Evolutionary conservation across 1,140 invertebrate species (phyloP).

Genomic region (Zelostemma sp.): DNA sequence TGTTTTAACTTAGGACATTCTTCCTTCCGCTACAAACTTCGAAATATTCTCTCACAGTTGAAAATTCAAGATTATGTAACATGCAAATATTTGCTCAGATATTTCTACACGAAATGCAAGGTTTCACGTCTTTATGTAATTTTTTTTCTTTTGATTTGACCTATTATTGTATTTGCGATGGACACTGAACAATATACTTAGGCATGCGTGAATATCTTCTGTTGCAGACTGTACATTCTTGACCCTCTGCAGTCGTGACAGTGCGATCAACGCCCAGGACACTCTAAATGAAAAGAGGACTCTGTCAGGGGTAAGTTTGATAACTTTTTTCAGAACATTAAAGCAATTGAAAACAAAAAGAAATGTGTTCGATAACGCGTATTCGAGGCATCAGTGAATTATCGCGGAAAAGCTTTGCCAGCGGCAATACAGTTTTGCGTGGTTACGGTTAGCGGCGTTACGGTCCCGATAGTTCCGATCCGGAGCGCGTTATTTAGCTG

Average conservation of each 20-base stretch:
- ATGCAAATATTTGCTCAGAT: too few relatives aligned
- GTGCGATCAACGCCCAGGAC: slow-evolving; percentile 90
- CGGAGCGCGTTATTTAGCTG: slow-evolving; percentile 63
- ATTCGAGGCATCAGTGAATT: too few relatives aligned
- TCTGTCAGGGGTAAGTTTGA: slow-evolving; percentile 92
- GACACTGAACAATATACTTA: too few relatives aligned
- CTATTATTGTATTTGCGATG: too few relatives aligned
- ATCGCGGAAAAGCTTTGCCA: too few relatives aligned
- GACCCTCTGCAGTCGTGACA: slow-evolving; percentile 95
- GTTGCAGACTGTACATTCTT: slow-evolving; percentile 95
- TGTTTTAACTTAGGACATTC: too few relatives aligned
- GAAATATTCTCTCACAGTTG: background rate
- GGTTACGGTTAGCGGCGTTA: slow-evolving; percentile 43
- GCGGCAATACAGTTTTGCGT: slow-evolving; percentile 12
- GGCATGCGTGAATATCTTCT: slow-evolving; percentile 54
- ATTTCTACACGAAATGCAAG: too few relatives aligned
- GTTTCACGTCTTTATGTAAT: too few relatives aligned
- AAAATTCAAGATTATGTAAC: background rate
- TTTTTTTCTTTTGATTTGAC: too few relatives aligned
- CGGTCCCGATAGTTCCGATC: slow-evolving; percentile 50
- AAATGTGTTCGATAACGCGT: background rate
- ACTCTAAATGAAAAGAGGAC: slow-evolving; percentile 97
- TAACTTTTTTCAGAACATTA: slow-evolving; percentile 10
- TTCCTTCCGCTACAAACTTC: too few relatives aligned
- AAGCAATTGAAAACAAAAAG: background rate